Evolutionary conservation across 2,888 invertebrate species (phyloP), one percentile per base, ranked within the genome.

Genomic region (Pseudococcus longispinus): DNA sequence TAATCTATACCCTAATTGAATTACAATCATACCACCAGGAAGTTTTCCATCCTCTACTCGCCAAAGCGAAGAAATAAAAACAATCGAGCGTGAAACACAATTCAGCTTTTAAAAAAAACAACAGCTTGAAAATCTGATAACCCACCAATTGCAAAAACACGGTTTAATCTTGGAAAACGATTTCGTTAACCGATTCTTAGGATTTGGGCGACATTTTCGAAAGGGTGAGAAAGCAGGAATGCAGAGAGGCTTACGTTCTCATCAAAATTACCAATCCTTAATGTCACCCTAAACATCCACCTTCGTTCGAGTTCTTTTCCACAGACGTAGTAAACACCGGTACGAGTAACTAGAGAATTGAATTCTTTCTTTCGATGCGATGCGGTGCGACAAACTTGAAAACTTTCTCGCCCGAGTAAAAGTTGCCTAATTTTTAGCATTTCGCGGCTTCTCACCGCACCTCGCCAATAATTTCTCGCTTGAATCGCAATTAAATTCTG

Each of bases 401-500:
- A 60, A 60, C 60, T 60, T 60, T 60, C 23, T 60, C 60, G 23
- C 60, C 60, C 60, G 23, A 60, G 23, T 60, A 60, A 60, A 60
- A 60, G 60, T 60, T 60, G 60, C 60, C 60, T 60, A 60, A 60
- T 60, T 60, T 60, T 60, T 60, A 60, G 60, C 60, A 60, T 60
- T 60, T 23, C 9, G 60, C 60, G 60, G 60, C 9, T 60, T 60
- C n/a, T n/a, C 6, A 60, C 60, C 60, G 23, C 60, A 11, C 37
- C 37, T 9, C 37, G 9, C 9, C 37, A 8, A 8, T 9, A 23
- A 55, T n/a, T 55, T 60, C 20, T 60, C 23, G 60, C 23, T 23
- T 23, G 60, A 60, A 60, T 60, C 60, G 60, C 60, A 60, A 60
- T 60, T 60, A 60, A 60, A 60, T 60, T 60, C 60, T 11, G 11